Percentiles rank a stretch among this genome's conserved stretches.
Evolutionary conservation across 1,140 invertebrate genomes (phyloP).

Genomic region (Drosophila lowei): DNA sequence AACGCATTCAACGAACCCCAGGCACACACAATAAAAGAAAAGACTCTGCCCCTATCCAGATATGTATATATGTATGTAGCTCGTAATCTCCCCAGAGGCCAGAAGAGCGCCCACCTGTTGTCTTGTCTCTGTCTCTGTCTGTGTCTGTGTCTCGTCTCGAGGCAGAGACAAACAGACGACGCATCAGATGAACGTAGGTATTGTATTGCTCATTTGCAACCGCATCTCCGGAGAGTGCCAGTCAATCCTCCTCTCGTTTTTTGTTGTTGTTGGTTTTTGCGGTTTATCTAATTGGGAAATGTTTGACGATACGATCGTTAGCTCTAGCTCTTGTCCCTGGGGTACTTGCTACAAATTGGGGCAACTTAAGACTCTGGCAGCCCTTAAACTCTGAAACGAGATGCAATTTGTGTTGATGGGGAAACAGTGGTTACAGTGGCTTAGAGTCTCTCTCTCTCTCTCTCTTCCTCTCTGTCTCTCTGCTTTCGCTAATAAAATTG

Average conservation of each 20-base stretch:
- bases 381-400: conserved; percentile 20
- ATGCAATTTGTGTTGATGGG: conserved; percentile 14
- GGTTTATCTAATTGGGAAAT: conserved; percentile 70
- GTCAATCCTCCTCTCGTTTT: conserved; percentile 1
- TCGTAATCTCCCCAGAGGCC: too few relatives aligned
- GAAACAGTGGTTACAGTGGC: conserved; percentile 6
- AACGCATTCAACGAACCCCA: too few relatives aligned
- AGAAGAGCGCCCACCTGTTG: too few relatives aligned
- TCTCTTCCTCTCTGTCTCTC: neutral
- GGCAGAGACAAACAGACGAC: too few relatives aligned
- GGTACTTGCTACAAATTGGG: conserved; percentile 63
- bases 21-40: too few relatives aligned
- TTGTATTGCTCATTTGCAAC: conserved; percentile 10
- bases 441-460: neutral
- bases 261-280: conserved; percentile 20
- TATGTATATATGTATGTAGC: too few relatives aligned
- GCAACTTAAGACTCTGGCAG: conserved; percentile 36
- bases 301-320: conserved; percentile 19
- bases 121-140: too few relatives aligned
- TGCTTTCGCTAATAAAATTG: conserved; percentile 55
- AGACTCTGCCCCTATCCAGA: too few relatives aligned
- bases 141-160: too few relatives aligned
- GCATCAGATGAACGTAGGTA: too few relatives aligned
- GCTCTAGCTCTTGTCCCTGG: conserved; percentile 18
- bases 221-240: conserved; percentile 19